phyloP scores from a whole-genome alignment of 2,888 invertebrate genomes.

The Leucoptera coffeella region DNA sequence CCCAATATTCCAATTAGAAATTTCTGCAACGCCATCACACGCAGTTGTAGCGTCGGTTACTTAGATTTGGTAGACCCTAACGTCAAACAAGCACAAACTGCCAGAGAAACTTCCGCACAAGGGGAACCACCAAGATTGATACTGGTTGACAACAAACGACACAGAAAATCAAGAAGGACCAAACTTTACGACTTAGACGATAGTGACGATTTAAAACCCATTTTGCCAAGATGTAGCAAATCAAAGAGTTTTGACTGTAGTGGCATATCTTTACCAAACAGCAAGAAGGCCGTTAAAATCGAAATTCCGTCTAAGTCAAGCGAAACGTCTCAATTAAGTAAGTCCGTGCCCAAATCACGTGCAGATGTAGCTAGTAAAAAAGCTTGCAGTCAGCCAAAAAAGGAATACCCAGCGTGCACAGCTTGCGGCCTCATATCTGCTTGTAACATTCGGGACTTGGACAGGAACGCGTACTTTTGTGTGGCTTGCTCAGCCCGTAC shows the following conservation, averaged over 20 bases:
- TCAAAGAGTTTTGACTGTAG: slow-evolving; percentile 83
- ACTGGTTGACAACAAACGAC: slow-evolving; percentile 63
- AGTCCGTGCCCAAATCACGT: too few relatives aligned
- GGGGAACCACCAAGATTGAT: slow-evolving; percentile 73
- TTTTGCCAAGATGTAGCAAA: slow-evolving; percentile 66
- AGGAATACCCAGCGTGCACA: slow-evolving; percentile 18
- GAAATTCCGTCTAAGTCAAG: too few relatives aligned
- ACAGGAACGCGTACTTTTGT: slow-evolving; percentile 13
- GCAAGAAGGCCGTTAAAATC: too few relatives aligned
- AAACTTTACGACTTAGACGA: slow-evolving; percentile 17
- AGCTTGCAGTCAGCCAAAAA: slow-evolving; percentile 10
- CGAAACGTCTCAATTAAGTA: background rate
- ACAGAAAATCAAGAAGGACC: slow-evolving; percentile 29
- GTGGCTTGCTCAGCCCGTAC: slow-evolving; percentile 8
- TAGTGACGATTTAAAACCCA: slow-evolving; percentile 26
- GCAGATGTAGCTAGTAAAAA: too few relatives aligned
- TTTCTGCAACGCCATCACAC: slow-evolving; percentile 73
- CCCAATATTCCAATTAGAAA: slow-evolving; percentile 26
- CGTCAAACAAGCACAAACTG: slow-evolving; percentile 68
- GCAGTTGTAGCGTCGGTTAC: slow-evolving; percentile 86
- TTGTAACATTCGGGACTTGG: slow-evolving; percentile 12
- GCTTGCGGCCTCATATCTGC: slow-evolving; percentile 18
- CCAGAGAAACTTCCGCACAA: slow-evolving; percentile 62
- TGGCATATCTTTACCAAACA: slow-evolving; percentile 63
- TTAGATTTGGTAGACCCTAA: slow-evolving; percentile 75